Evolutionary conservation across 2,113 vertebrate genomes (phyloP).

Genomic region (Paramormyrops kingsleyae): DNA sequence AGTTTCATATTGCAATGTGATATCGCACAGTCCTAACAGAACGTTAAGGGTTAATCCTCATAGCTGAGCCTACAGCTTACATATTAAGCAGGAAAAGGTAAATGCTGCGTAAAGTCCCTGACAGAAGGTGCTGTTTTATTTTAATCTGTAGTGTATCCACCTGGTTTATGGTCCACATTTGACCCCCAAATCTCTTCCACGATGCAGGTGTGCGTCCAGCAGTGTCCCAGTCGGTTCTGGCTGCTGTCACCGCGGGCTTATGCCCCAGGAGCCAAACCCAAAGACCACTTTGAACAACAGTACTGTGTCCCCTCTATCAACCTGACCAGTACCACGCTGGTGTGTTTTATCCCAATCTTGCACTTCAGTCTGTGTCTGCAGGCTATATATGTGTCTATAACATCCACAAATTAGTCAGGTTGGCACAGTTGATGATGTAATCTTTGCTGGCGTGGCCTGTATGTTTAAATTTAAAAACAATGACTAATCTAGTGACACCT

Average conservation of each 20-base stretch:
- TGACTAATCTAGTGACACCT: background rate
- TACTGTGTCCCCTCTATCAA: slow-evolving; percentile 62
- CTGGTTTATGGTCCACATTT: background rate
- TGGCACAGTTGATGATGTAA: background rate
- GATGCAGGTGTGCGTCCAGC: slow-evolving; percentile 67
- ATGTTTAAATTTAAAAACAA: background rate
- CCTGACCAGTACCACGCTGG: slow-evolving; percentile 27
- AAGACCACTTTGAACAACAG: slow-evolving; percentile 27
- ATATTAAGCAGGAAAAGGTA: background rate
- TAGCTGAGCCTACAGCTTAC: background rate
- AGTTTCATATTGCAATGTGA: background rate
- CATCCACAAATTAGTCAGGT: background rate
- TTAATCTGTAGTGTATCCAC: background rate
- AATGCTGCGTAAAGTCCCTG: background rate
- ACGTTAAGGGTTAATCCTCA: background rate
- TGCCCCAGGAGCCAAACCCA: fast-evolving
- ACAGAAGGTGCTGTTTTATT: background rate
- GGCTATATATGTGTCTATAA: background rate
- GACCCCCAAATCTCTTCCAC: background rate
- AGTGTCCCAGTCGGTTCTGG: slow-evolving; percentile 51
- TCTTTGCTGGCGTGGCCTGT: background rate
- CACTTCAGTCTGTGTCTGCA: background rate
- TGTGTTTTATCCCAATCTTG: slow-evolving; percentile 29
- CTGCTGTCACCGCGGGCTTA: fast-evolving
- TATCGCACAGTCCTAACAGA: background rate